These are phyloP conservation scores for Onthophagus sagittarius DNA, from an alignment of 2,888 invertebrate species.

Conservation along the genomic window DNA sequence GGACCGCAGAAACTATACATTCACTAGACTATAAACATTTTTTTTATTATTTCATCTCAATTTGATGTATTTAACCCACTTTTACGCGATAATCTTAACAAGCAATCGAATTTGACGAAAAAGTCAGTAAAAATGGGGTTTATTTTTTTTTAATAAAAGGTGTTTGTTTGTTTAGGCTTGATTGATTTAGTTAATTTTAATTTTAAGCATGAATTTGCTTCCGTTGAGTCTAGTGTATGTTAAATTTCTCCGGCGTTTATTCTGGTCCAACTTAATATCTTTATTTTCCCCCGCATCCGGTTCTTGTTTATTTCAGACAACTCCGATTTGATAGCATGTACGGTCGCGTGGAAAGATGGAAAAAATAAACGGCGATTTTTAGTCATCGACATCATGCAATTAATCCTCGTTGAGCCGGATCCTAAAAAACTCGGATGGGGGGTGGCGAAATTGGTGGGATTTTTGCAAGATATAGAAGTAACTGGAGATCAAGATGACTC, in stretches of 20 bases:
- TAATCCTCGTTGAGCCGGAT: constrained; percentile 97
- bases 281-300: constrained; percentile 21
- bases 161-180: constrained; percentile 12
- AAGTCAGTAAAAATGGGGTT: too few species aligned
- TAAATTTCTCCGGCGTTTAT: constrained; percentile 31
- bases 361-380: constrained; percentile 88
- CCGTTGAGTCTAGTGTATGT: constrained; percentile 34
- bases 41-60: constrained; percentile 12
- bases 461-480: constrained; percentile 92
- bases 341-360: constrained; percentile 85
- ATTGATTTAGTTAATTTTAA: not conserved
- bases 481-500: constrained; percentile 96
- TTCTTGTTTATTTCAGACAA: constrained; percentile 67
- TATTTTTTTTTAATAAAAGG: too few species aligned
- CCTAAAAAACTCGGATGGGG: constrained; percentile 94
- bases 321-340: constrained; percentile 95
- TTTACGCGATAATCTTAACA: not conserved
- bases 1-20: constrained; percentile 41
- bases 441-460: constrained; percentile 93
- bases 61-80: constrained; percentile 10
- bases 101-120: too few species aligned
- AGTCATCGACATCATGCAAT: constrained; percentile 91
- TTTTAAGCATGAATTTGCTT: not conserved
- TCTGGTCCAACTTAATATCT: constrained; percentile 11
- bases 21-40: constrained; percentile 34